Conservation (phyloP, 2,113 vertebrate species). For the Misgurnus mizolepis region DNA sequence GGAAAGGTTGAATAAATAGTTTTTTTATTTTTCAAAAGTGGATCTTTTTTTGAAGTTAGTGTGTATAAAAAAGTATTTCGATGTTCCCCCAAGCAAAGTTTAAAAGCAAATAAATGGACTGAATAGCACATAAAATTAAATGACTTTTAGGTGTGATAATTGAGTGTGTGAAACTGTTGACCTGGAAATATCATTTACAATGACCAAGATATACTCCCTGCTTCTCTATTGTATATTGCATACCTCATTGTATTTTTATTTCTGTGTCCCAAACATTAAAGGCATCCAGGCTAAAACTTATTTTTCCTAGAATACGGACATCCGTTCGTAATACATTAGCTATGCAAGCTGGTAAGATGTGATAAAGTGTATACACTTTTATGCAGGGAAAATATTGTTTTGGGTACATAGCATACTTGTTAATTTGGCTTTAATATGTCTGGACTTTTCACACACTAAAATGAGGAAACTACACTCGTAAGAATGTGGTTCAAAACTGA, state of each 20-base stretch:
- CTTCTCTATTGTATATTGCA: background rate
- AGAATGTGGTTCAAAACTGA: no score
- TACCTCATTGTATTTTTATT: background rate
- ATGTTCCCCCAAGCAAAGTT: background rate
- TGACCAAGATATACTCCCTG: background rate
- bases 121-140: background rate
- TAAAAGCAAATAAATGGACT: background rate
- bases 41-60: no score
- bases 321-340: background rate
- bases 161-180: background rate
- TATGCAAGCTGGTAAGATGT: slow-evolving; percentile 26
- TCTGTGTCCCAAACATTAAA: background rate
- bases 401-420: background rate
- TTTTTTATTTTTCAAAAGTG: no score
- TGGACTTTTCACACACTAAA: background rate
- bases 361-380: slow-evolving; percentile 13
- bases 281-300: background rate
- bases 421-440: background rate
- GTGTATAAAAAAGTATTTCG: no score
- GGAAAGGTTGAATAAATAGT: background rate
- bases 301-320: background rate
- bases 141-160: background rate
- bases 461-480: background rate
- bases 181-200: background rate
- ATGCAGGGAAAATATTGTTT: background rate